These are phyloP conservation scores for Halocynthia aurantium DNA, from an alignment of 23 tunicate genomes.

Conservation along the genomic window DNA sequence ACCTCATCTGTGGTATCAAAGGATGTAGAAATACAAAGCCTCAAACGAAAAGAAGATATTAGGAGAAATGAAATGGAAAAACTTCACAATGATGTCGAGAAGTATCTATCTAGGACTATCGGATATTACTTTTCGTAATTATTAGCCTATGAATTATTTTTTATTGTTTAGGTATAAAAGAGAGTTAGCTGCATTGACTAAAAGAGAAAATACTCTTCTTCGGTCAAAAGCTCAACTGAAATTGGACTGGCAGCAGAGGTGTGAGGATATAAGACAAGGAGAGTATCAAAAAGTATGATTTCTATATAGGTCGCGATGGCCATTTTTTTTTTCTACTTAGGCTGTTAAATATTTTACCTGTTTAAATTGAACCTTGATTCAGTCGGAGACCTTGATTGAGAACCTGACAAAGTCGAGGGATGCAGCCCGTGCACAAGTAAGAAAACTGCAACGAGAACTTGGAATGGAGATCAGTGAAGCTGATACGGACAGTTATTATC, in stretches of 20 bases:
- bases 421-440: slow-evolving; percentile 30
- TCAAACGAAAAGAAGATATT: slow-evolving; percentile 21
- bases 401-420: slow-evolving; percentile 34
- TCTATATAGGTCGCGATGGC: no score
- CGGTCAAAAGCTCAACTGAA: slow-evolving; percentile 38
- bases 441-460: slow-evolving; percentile 9
- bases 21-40: slow-evolving; percentile 38
- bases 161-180: slow-evolving; percentile 13
- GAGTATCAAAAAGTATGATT: slow-evolving; percentile 19
- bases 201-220: slow-evolving; percentile 32
- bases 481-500: neutral
- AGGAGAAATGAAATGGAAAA: slow-evolving; percentile 33
- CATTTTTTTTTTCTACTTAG: neutral
- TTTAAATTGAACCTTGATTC: no score
- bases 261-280: slow-evolving; percentile 28
- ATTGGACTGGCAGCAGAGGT: slow-evolving; percentile 44
- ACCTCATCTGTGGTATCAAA: slow-evolving; percentile 21
- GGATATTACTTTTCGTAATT: neutral
- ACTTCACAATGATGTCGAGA: slow-evolving; percentile 32
- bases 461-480: neutral
- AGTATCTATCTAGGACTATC: slow-evolving; percentile 15
- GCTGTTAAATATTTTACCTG: no score
- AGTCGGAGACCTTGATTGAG: slow-evolving; percentile 34
- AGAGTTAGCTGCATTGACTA: slow-evolving; percentile 31
- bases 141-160: neutral